Percentiles rank a stretch among this genome's conserved stretches.
phyloP scores from a whole-genome alignment of 2,113 vertebrate species.

The Myiagra hebetior region DNA sequence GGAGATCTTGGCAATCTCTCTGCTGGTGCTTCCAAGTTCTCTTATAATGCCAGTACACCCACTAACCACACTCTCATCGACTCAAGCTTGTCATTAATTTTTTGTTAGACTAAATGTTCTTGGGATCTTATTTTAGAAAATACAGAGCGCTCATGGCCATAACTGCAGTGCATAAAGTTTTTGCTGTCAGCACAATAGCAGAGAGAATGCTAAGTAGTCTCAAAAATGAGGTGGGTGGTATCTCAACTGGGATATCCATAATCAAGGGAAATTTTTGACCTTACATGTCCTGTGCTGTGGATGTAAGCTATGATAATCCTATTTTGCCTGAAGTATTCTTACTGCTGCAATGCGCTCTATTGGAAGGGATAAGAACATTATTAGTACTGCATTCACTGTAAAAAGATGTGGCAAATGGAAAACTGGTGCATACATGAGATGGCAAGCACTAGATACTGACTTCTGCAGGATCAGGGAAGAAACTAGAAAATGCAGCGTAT shows the following conservation, averaged over 20 bases:
- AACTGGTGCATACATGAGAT: neutral
- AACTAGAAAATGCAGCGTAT: neutral
- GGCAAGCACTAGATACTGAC: neutral
- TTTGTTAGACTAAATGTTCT: neutral
- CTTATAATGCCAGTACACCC: neutral
- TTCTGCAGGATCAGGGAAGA: neutral
- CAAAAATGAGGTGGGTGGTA: neutral
- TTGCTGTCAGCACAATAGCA: neutral
- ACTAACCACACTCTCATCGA: neutral
- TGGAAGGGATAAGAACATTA: neutral
- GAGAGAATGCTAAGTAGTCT: neutral
- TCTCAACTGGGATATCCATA: neutral
- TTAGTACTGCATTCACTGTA: neutral
- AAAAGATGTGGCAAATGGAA: neutral
- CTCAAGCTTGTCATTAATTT: neutral
- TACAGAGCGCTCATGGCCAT: neutral
- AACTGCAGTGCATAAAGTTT: neutral
- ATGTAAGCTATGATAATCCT: neutral
- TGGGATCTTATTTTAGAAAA: neutral
- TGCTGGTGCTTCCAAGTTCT: neutral
- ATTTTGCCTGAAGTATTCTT: constrained; percentile 7
- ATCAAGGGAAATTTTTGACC: constrained; percentile 1
- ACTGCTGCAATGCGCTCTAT: neutral
- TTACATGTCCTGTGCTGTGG: neutral
- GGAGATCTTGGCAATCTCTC: neutral